Evolutionary conservation across 2,797 vertebrate species (phyloP), one percentile per base, ranked within the genome.

Genomic region (Takifugu rubripes): DNA sequence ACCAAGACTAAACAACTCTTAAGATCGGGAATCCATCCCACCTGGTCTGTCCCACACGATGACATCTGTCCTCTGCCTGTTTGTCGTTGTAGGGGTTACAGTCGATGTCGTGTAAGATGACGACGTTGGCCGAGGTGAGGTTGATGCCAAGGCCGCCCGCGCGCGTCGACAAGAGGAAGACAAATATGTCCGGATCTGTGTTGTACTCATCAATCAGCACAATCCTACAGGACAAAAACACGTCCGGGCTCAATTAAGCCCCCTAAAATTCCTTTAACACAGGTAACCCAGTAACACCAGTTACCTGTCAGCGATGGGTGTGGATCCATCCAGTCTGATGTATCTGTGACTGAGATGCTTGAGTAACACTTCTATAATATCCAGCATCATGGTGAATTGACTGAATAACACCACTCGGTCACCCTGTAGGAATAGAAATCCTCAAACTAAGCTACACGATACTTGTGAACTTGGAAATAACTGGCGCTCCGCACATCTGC

Each of bases 71-170:
- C 78, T 98, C 97, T 2, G 97, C 97, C 85, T 99, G 97, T 62
- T 98, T 98, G 83, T 99, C 97, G 8, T 99, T 98, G 77, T 98
- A 98, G 0, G 97, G 97, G 75, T 99, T 99, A 79, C 92, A 97
- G 75, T 98, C 96, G 17, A 99, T 98, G 81, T 99, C 97, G 6
- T 99, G 97, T 17, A 99, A 89, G 78, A 99, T 94, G 52, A 99
- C 96, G 1, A 95, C 90, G 9, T 99, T 99, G 50, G 97, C 97
- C 0, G 96, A 95, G 25, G 97, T 95, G 52, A 99, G 91, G 80
- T 99, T 99, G 81, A 99, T 98, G 63, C 97, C 97, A 64, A 97
- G 90, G 48, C 96, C 96, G 6, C 97, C 97, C 16, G 97, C 96
- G 72, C 94, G 95, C 5, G 97, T 99, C 29, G 97, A 98, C 64